Base-by-base conservation (phyloP, 2,113 vertebrate genomes). In the Ardeotis arabs region DNA sequence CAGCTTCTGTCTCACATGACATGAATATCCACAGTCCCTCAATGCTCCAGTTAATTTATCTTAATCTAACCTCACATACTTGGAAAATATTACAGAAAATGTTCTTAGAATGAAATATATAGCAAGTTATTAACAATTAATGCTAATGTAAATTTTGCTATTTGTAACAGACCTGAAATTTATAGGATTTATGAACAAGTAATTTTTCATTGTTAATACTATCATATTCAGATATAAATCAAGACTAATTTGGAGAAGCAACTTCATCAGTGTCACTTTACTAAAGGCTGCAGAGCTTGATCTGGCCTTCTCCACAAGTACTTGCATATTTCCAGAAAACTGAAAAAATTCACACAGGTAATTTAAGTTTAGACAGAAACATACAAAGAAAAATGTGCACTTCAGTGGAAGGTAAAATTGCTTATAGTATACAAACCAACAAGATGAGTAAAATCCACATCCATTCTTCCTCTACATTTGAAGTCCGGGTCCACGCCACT, bases 401-500 rank as follows among this genome's bases (percentile, higher is more conserved):
- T 55, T 53, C 14, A 52, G 15, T 31, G 67, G 3, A 69, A 37
- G 2, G 19, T 39, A 60, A 72, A 95, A 76, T 13, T 58, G 41
- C 2, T 79, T 22, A 20, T 53, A 55, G 47, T 28, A 74, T 92
- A 98, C 97, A 67, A 98, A 99, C 99, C 99, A 94, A 99, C 94
- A 33, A 99, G 98, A 64, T 99, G 98, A 53, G 98, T 98, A 70
- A 99, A 98, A 97, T 99, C 99, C 47, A 99, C 98, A 7, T 99
- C 99, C 96, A 99, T 74, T 94, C 99, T 97, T 95, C 98, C 98
- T 80, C 99, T 98, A 84, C 98, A 99, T 90, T 98, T 99, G 88
- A 99, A 99, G 96, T 99, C 99, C 0, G 99, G 99, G 95, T 99
- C 99, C 98, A 97, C 99, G 15, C 99, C 99, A 93, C 97, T 99